Percentiles rank a stretch among this genome's conserved stretches.
These are phyloP conservation scores for Poecilobothrus nobilitatus DNA, from an alignment of 2,888 invertebrate genomes.

Conservation along the genomic window DNA sequence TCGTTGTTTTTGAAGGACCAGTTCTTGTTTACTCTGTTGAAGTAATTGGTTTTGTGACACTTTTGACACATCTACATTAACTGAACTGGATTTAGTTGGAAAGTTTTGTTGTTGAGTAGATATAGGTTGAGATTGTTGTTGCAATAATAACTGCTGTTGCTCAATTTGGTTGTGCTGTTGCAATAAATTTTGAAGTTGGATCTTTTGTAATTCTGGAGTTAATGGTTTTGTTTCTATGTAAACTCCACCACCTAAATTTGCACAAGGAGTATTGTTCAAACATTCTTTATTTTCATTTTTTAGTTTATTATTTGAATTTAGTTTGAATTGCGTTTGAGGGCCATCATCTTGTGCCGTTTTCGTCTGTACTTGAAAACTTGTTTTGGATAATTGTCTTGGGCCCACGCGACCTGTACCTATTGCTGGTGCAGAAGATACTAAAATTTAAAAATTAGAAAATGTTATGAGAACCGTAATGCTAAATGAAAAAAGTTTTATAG, in stretches of 20 bases:
- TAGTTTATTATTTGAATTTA: not conserved
- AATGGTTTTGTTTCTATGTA: not conserved
- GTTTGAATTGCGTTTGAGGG: not conserved
- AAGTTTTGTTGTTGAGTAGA: not conserved
- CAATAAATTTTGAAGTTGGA: not conserved
- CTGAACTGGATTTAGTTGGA: not conserved
- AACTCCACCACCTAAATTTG: not conserved
- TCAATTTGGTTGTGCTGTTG: not conserved
- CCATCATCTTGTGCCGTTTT: conserved; percentile 20
- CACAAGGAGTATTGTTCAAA: not conserved
- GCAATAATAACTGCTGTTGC: not conserved
- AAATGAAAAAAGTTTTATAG: no score
- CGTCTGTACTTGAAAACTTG: conserved; percentile 22
- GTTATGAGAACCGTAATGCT: no score
- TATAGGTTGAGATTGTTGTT: not conserved
- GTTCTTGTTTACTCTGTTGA: not conserved
- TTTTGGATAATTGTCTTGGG: conserved; percentile 34
- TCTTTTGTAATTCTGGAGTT: not conserved
- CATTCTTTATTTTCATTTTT: not conserved
- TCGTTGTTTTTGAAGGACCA: not conserved
- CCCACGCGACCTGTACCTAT: conserved; percentile 44
- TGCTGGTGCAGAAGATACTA: conserved; percentile 40
- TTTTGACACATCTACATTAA: not conserved
- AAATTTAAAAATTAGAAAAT: conserved; percentile 14
- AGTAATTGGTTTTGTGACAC: not conserved